A percentile compares a stretch with the other conserved stretches of the same genome.
Conservation (phyloP, 2,888 invertebrate genomes). For the Andricus curvator region DNA sequence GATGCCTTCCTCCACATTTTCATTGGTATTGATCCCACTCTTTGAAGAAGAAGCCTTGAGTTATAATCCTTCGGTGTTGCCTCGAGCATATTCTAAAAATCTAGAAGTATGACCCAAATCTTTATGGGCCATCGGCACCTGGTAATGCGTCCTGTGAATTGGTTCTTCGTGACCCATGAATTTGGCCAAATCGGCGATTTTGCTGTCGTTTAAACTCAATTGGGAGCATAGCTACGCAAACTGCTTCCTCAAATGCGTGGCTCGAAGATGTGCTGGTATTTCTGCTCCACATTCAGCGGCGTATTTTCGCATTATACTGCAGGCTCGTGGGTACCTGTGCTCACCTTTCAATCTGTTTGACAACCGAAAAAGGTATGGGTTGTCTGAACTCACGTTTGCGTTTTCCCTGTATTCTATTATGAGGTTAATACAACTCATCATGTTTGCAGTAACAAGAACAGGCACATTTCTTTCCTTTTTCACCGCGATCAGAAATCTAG, state of each 20-base stretch:
- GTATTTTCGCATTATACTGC: slow-evolving; percentile 32
- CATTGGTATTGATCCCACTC: no score
- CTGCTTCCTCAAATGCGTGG: slow-evolving; percentile 45
- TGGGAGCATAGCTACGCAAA: slow-evolving; percentile 39
- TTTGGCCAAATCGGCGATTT: slow-evolving; percentile 27
- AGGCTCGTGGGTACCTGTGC: slow-evolving; percentile 14
- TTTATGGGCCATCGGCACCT: not conserved
- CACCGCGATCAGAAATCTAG: slow-evolving; percentile 27
- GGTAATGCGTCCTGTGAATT: slow-evolving; percentile 45
- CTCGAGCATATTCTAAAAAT: not conserved
- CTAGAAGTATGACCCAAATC: no score
- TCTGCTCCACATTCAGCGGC: slow-evolving; percentile 7
- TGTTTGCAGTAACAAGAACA: no score
- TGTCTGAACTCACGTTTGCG: no score
- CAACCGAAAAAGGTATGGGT: slow-evolving; percentile 43
- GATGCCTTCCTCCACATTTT: no score
- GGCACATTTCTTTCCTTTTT: slow-evolving; percentile 43
- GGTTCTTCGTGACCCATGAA: slow-evolving; percentile 44
- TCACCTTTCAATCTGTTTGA: not conserved
- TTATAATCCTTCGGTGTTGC: not conserved
- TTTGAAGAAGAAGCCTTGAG: no score
- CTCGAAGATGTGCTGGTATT: slow-evolving; percentile 22
- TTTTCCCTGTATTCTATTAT: no score
- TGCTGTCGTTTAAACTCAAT: slow-evolving; percentile 28
- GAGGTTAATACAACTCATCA: no score